These are phyloP conservation scores for Ernsta delagoae DNA, from an alignment of 2,888 invertebrate species.

Conservation along the genomic window DNA sequence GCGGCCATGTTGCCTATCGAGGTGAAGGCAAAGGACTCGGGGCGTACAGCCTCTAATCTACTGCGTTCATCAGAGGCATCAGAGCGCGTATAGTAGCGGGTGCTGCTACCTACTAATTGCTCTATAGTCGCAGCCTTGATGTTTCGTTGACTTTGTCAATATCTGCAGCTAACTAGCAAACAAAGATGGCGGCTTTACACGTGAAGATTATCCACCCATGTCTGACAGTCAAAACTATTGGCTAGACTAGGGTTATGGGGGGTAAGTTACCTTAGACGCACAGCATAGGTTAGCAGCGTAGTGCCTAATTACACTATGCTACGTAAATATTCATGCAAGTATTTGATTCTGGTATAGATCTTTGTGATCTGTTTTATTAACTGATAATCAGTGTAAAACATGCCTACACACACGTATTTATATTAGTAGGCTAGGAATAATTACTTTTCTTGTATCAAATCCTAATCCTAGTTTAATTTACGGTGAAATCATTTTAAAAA, in stretches of 20 bases:
- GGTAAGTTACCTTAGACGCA: too few relatives aligned
- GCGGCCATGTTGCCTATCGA: conserved; percentile 1
- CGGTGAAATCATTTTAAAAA: background rate
- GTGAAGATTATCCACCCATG: conserved; percentile 5
- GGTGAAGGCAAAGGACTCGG: conserved; percentile 33
- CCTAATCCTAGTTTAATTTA: background rate
- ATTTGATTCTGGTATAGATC: too few relatives aligned
- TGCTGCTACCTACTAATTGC: conserved; percentile 31
- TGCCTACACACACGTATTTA: too few relatives aligned
- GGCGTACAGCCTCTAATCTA: conserved; percentile 42
- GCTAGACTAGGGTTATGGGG: too few relatives aligned
- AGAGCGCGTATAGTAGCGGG: conserved; percentile 19
- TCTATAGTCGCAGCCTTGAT: conserved; percentile 29
- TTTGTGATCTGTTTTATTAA: too few relatives aligned
- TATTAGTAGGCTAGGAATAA: too few relatives aligned
- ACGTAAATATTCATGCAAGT: too few relatives aligned
- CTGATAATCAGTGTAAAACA: too few relatives aligned
- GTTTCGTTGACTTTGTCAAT: conserved; percentile 30
- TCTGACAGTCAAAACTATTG: too few relatives aligned
- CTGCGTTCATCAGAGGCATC: conserved; percentile 28
- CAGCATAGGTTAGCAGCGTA: too few relatives aligned
- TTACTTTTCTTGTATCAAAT: background rate
- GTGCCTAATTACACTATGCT: too few relatives aligned
- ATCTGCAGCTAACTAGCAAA: conserved; percentile 6
- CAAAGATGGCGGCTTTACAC: conserved; percentile 19